Percentiles rank a stretch among this genome's conserved stretches.
phyloP scores from a whole-genome alignment of 1,140 invertebrate genomes.

The Tetraneura akinire region DNA sequence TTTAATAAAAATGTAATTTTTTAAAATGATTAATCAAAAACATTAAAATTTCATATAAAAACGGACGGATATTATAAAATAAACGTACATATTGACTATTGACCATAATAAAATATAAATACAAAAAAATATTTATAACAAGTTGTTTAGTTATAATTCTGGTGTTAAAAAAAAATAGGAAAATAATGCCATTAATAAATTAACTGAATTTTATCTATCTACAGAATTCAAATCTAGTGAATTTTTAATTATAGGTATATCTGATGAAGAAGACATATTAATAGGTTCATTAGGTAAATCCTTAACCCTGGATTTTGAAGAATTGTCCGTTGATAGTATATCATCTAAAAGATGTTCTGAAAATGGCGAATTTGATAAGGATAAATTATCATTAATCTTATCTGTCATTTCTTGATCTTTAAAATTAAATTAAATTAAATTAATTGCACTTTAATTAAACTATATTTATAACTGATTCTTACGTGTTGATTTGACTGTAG shows the following conservation, averaged over 20 bases:
- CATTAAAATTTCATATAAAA: slow-evolving; percentile 26
- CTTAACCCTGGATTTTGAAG: not conserved
- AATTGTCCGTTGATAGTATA: not conserved
- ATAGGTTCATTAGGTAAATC: not conserved
- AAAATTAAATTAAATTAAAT: not conserved
- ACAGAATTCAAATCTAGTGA: slow-evolving; percentile 17
- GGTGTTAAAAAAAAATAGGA: not conserved
- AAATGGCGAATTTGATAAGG: not conserved
- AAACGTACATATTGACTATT: slow-evolving; percentile 1
- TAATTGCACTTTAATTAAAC: not conserved
- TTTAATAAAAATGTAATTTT: slow-evolving; percentile 8
- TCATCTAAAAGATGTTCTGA: not conserved
- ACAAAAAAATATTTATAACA: slow-evolving; percentile 10
- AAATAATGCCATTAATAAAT: not conserved
- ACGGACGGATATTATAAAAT: slow-evolving; percentile 41
- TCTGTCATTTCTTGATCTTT: not conserved
- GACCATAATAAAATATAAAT: slow-evolving; percentile 29
- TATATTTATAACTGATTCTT: not conserved
- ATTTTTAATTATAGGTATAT: not conserved
- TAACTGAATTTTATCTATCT: slow-evolving; percentile 25
- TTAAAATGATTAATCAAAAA: slow-evolving; percentile 25
- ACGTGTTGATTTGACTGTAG: not conserved
- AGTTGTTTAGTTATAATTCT: slow-evolving; percentile 10
- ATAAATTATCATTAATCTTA: not conserved
- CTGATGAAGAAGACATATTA: not conserved